Evolutionary conservation across 2,888 invertebrate genomes (phyloP).

Genomic region (Agelastica alni): DNA sequence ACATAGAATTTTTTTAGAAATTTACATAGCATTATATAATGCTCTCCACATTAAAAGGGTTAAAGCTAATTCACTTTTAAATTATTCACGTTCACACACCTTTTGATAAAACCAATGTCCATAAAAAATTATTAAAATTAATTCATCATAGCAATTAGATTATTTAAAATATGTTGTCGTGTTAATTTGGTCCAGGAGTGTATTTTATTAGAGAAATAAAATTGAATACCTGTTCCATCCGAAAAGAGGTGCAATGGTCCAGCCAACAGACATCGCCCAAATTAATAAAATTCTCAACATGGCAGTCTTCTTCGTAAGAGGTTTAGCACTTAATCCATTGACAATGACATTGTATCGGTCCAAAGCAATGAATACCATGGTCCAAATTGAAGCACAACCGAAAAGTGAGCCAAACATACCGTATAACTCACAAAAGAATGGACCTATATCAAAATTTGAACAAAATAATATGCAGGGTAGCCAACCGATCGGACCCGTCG

Average conservation of each 20-base stretch:
- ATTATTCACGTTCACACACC: too few relatives aligned
- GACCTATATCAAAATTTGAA: slow-evolving; percentile 63
- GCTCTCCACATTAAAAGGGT: too few relatives aligned
- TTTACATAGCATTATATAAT: too few relatives aligned
- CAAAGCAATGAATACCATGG: slow-evolving; percentile 89
- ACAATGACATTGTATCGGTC: slow-evolving; percentile 95
- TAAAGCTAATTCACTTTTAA: too few relatives aligned
- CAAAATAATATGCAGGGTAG: too few relatives aligned
- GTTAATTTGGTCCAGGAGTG: not conserved
- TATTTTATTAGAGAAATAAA: slow-evolving; percentile 4
- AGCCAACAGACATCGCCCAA: slow-evolving; percentile 76
- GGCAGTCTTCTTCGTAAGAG: slow-evolving; percentile 81
- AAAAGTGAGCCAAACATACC: slow-evolving; percentile 85
- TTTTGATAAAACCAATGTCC: too few relatives aligned
- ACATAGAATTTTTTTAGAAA: too few relatives aligned
- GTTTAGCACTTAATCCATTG: slow-evolving; percentile 83
- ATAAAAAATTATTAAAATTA: too few relatives aligned
- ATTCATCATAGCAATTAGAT: too few relatives aligned
- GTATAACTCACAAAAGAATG: slow-evolving; percentile 85
- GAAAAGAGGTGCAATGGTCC: slow-evolving; percentile 84
- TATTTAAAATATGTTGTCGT: too few relatives aligned
- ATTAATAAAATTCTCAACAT: slow-evolving; percentile 76
- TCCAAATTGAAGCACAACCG: slow-evolving; percentile 91
- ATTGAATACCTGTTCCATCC: slow-evolving; percentile 89
- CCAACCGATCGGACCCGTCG: too few relatives aligned